A percentile compares a stretch with the other conserved stretches of the same genome.
Evolutionary conservation across 2,888 invertebrate genomes (phyloP).

Genomic region (Torymus texanus): DNA sequence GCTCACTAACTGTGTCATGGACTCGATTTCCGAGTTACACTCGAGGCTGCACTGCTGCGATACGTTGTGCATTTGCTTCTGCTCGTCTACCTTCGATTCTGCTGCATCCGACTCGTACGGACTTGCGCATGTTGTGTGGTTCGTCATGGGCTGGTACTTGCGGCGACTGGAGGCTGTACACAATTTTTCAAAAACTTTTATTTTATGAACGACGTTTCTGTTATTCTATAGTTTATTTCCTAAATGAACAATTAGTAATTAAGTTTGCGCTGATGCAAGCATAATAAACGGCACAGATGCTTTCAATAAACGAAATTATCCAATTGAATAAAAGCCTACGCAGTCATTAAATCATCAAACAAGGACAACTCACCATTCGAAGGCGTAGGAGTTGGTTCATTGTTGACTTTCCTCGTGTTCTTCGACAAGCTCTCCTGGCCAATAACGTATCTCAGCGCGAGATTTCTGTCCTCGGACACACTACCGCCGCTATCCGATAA

Average conservation of each 20-base stretch:
- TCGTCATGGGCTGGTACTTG: slow-evolving; percentile 54
- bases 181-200: slow-evolving; percentile 11
- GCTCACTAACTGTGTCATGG: slow-evolving; percentile 68
- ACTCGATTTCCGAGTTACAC: slow-evolving; percentile 79
- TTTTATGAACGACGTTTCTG: no score
- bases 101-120: slow-evolving; percentile 68
- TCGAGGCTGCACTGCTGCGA: slow-evolving; percentile 85
- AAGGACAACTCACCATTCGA: slow-evolving; percentile 42
- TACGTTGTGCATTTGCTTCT: slow-evolving; percentile 79
- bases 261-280: no score
- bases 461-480: slow-evolving; percentile 68
- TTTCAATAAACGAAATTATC: no score
- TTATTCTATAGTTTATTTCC: not conserved
- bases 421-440: slow-evolving; percentile 71
- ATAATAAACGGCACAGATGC: no score
- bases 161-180: slow-evolving; percentile 39
- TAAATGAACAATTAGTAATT: not conserved
- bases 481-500: slow-evolving; percentile 80
- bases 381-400: slow-evolving; percentile 15
- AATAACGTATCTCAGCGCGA: slow-evolving; percentile 72
- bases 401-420: slow-evolving; percentile 51
- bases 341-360: not conserved
- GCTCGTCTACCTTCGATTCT: slow-evolving; percentile 67
- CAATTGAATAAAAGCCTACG: no score
- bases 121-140: slow-evolving; percentile 57